A percentile compares a stretch with the other conserved stretches of the same genome.
These are phyloP conservation scores for Dicerorhinus sumatrensis DNA, from an alignment of 2,113 vertebrate genomes.

Conservation along the genomic window DNA sequence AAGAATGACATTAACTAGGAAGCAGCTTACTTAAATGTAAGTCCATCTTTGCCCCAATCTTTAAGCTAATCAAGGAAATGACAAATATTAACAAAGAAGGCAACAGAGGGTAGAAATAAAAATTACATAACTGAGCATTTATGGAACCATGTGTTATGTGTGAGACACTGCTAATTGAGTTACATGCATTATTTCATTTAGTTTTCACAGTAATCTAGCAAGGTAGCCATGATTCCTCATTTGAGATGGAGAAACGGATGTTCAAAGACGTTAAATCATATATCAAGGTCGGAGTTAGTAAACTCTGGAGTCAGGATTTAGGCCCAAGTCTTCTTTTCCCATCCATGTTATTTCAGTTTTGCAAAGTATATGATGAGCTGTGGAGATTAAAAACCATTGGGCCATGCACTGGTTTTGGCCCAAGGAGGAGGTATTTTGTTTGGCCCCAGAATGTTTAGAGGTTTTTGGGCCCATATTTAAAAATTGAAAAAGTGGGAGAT, in stretches of 20 bases:
- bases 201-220: neutral
- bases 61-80: neutral
- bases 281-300: neutral
- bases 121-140: neutral
- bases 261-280: neutral
- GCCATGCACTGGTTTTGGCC: neutral
- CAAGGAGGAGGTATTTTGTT: neutral
- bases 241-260: neutral
- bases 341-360: neutral
- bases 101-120: neutral
- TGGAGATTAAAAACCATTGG: neutral
- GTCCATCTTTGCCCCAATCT: neutral
- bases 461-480: neutral
- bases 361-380: neutral
- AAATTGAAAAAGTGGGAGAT: neutral
- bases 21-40: neutral
- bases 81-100: neutral
- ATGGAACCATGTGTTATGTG: neutral
- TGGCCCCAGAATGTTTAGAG: neutral
- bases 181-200: neutral
- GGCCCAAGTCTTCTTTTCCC: neutral
- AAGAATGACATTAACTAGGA: neutral
- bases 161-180: neutral
- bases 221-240: neutral
- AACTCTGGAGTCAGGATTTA: neutral